Evolutionary conservation across 2,888 invertebrate species (phyloP).

Genomic region (Polydrusus tereticollis): DNA sequence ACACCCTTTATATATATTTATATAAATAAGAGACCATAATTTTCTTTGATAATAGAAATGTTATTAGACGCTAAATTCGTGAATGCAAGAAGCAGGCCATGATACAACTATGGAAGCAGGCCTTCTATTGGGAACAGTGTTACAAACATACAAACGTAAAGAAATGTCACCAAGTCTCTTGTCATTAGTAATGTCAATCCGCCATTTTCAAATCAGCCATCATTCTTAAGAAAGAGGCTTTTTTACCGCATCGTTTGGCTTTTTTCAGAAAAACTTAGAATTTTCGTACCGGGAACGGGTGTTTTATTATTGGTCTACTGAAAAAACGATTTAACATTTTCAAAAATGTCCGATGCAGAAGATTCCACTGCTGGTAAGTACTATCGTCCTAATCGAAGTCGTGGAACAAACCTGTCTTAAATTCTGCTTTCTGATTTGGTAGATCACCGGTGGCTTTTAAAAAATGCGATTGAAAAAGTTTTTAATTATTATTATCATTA

Average conservation of each 20-base stretch:
- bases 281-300: background rate
- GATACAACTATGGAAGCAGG: no score
- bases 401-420: background rate
- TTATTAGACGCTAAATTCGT: no score
- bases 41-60: no score
- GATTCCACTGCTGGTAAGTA: constrained; percentile 21
- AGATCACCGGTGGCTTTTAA: no score
- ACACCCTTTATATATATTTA: no score
- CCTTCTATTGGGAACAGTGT: background rate
- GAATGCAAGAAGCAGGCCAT: no score
- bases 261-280: background rate
- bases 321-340: background rate
- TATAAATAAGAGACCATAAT: no score
- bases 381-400: background rate
- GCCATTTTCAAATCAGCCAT: constrained; percentile 21
- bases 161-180: background rate
- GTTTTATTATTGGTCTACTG: background rate
- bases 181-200: background rate
- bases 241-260: background rate
- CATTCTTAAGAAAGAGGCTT: background rate
- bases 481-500: no score
- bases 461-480: background rate
- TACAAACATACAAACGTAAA: background rate
- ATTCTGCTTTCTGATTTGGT: background rate
- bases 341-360: constrained; percentile 32